Base-by-base conservation (phyloP, 2,888 invertebrate genomes). In the Thyatira batis region DNA sequence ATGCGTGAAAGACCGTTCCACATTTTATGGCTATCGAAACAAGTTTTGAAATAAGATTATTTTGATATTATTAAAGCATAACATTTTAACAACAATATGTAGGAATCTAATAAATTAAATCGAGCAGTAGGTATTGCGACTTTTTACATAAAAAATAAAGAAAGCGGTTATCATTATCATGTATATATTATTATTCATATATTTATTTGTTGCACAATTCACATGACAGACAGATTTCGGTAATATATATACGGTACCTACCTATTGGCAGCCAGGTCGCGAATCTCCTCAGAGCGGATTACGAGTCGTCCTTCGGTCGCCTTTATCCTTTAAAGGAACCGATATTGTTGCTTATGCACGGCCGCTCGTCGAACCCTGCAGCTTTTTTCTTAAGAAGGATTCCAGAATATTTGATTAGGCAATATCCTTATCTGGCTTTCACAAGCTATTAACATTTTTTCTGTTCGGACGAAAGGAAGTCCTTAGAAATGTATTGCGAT, bases 401-500 rank as follows among this genome's bases (percentile, higher is more conserved):
- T 78, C 80, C 81, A 73, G 86, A 88, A 87, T 87, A 88, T 88
- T 89, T 86, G 87, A 88, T 88, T 84, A 86, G 82, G 80, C 76
- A 71, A 75, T 78, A 76, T 83, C 82, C 81, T 85, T 85, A 85
- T 85, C 78, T 80, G 85, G 82, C 79, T 85, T 81, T 80, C 77
- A 80, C 78, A 71, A 75, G 74, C 84, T 84, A 85, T 86, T 85
- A 85, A 82, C 78, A 81, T 83, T 84, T 79, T 73, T 66, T 76
- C 61, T 67, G 71, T 57, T 77, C 68, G 73, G 71, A 73, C 70
- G 65, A 65, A 70, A 75, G 62, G 71, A 69, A 48, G 67, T 76
- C 72, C 75, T 78, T 67, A 74, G 76, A 76, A 79, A 77, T 69
- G 61, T 66, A 68, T 71, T 72, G 67, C 67, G 62, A 68, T 70